Base-by-base conservation (phyloP, 2,113 vertebrate genomes). In the Coregonus clupeaformis region DNA sequence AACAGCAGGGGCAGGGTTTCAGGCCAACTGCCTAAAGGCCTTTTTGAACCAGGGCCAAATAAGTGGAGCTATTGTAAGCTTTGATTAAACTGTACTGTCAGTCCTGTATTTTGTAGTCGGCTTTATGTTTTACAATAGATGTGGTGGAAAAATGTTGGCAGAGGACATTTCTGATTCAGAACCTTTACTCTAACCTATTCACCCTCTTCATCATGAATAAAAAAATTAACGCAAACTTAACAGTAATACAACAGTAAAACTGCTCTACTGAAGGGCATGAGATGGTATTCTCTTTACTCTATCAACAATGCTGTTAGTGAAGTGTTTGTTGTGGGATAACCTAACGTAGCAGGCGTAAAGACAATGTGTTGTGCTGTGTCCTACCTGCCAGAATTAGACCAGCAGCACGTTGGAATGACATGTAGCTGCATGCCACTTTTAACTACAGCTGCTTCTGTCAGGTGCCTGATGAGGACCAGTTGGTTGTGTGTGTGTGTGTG, bases 391-490 rank as follows among this genome's bases (percentile, higher is more conserved):
- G 42, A 36, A 74, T 77, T 60, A 16, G 74, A 76, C 76, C 68
- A n/a, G 76, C 76, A 83, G 82, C 80, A 81, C 75, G 80, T 84
- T 78, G 82, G 80, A 84, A 86, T 88, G 82, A 88, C 86, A 74
- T 88, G 86, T 86, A 73, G 71, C 77, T 78, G 84, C 86, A 83
- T 86, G 84, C 79, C 71, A 27, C 66, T 73, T 74, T 24, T 63
- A 30, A 65, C 67, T 36, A 72, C 84, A 86, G 82, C 84, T 88
- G 87, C 70, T 30, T 68, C 71, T 82, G 80, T 82, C 76, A 78
- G 81, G 77, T 77, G 76, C 63, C 72, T 82, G 70, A 66, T 82
- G 76, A 75, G 78, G 79, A 73, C 27, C 29, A 70, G 68, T 72
- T 76, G 59, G 68, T 55, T 80, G 71, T 79, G 74, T 66, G 75